phyloP scores from a whole-genome alignment of 2,888 invertebrate species.

The Cremastinae sp. region DNA sequence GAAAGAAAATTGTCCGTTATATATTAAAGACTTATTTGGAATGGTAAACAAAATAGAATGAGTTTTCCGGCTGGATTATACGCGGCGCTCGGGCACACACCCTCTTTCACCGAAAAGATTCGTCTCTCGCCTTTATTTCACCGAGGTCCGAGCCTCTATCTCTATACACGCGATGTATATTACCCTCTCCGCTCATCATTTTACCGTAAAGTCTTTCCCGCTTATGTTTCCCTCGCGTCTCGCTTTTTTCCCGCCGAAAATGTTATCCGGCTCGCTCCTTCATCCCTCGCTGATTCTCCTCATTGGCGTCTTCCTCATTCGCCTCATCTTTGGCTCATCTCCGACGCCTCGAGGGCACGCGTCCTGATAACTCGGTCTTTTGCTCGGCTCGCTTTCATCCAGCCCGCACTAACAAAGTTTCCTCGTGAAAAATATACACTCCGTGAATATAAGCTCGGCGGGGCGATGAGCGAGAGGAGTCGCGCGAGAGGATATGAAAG shows the following conservation, averaged over 20 bases:
- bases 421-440: slow-evolving; percentile 38
- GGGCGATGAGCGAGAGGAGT: not conserved
- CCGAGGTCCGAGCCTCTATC: slow-evolving; percentile 60
- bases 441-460: slow-evolving; percentile 1
- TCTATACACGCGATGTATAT: no score
- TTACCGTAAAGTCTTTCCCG: slow-evolving; percentile 24
- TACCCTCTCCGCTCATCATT: slow-evolving; percentile 49
- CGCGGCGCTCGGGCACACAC: slow-evolving; percentile 56
- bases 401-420: slow-evolving; percentile 37
- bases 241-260: not conserved
- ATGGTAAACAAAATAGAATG: slow-evolving; percentile 67
- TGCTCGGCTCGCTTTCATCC: slow-evolving; percentile 29
- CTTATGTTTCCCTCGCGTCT: slow-evolving; percentile 15
- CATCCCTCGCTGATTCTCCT: slow-evolving; percentile 25
- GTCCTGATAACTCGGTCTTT: slow-evolving; percentile 46
- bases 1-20: slow-evolving; percentile 71
- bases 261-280: not conserved
- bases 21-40: slow-evolving; percentile 73
- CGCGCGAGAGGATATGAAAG: no score
- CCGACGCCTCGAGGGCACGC: slow-evolving; percentile 34
- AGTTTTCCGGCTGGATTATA: slow-evolving; percentile 64
- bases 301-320: slow-evolving; percentile 35
- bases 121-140: slow-evolving; percentile 58
- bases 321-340: slow-evolving; percentile 42
- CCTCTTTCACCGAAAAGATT: slow-evolving; percentile 43